Conservation (phyloP, 2,888 invertebrate species). For the Scelioninae gen. 2 region DNA sequence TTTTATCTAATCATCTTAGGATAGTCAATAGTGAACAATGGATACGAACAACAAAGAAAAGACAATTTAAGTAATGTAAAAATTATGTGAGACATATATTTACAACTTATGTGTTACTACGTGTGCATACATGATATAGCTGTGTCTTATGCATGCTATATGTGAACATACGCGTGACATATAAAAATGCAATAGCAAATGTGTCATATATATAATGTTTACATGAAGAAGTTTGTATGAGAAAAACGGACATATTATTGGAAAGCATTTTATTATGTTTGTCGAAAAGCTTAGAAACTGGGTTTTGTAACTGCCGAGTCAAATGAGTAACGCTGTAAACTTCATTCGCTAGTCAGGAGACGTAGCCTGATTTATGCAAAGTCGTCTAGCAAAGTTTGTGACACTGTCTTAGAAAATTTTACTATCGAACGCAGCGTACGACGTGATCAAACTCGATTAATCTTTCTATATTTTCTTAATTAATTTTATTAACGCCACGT, state of each 20-base stretch:
- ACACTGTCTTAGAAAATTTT: constrained; percentile 17
- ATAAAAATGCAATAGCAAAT: too few species aligned
- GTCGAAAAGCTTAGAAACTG: constrained; percentile 34
- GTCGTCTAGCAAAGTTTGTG: constrained; percentile 29
- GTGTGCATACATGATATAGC: too few species aligned
- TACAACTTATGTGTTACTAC: too few species aligned
- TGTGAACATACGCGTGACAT: too few species aligned
- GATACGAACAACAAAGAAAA: not conserved
- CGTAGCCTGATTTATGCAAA: constrained; percentile 41
- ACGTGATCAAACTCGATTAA: not conserved
- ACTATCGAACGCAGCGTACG: constrained; percentile 1
- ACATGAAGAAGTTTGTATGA: too few species aligned
- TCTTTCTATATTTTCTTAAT: not conserved
- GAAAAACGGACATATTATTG: constrained; percentile 35
- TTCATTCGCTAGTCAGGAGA: constrained; percentile 25
- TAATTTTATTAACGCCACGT: not conserved
- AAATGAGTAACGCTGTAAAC: constrained; percentile 40
- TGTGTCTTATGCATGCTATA: too few species aligned
- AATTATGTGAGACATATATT: too few species aligned
- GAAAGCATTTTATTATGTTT: constrained; percentile 47
- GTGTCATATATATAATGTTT: too few species aligned
- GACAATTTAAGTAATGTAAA: constrained; percentile 11
- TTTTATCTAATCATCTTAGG: constrained; percentile 6
- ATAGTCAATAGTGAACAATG: constrained; percentile 12
- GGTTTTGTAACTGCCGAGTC: constrained; percentile 38